Evolutionary conservation across 2,113 vertebrate genomes (phyloP), one percentile per base, ranked within the genome.

Genomic region (Piliocolobus tephrosceles): DNA sequence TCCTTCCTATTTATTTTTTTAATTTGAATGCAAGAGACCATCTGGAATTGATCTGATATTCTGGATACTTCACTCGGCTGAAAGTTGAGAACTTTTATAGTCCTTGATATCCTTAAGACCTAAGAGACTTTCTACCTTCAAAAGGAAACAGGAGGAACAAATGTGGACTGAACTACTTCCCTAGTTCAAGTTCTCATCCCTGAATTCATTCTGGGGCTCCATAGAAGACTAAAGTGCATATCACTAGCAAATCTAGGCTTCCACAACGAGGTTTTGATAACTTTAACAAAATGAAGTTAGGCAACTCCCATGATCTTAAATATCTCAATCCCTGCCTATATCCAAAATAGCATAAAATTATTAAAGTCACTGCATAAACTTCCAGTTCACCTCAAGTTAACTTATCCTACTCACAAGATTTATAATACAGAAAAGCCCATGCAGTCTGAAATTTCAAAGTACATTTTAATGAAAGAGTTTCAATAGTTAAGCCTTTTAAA

Each of bases 21-120:
- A 66, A 76, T 50, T 61, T 64, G 43, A 73, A 83, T 73, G 61
- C n/a, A 94, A 61, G 3, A 80, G 61, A 84, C 25, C 58, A 95
- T 91, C 70, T 95, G 83, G 73, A 91, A 79, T 17, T 87, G 45
- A 96, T 95, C 68, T 80, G 86, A 90, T 75, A 92, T 73, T 90
- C 58, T 93, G 82, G 43, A 91, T 64, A 43, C 14, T 78, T 88
- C 86, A 27, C 50, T 85, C 68, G 61, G 89, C 93, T 55, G 16
- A 58, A 93, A 78, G 45, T 82, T 40, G 25, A 90, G 35, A 75
- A 82, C 43, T 75, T 68, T 75, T 89, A 73, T 16, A 83, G 83
- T 47, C 18, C n/a, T 79, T 40, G 76, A 91, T 64, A 89, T 83
- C 55, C 52, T 93, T 64, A 70, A 96, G 73, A 70, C 61, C 30